Evolutionary conservation across 1,140 invertebrate genomes (phyloP), one percentile per base, ranked within the genome.

Genomic region (Akabosia matsudoensis): DNA sequence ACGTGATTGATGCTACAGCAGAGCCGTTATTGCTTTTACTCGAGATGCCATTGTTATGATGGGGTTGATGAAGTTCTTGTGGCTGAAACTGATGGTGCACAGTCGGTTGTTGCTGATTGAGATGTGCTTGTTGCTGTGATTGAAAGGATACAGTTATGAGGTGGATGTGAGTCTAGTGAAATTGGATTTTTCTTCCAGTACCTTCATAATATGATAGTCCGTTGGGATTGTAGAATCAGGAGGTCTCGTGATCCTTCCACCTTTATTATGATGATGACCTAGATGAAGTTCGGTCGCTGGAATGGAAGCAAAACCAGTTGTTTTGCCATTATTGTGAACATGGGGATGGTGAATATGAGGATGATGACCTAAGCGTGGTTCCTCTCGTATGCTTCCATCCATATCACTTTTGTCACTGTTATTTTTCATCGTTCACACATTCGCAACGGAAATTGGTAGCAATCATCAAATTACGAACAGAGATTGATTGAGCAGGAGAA

Each of bases 361-460:
- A 37, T 34, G 31, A 33, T 81, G 78, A 28, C 74, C 76, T 67
- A 67, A 30, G 61, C 54, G 10, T n/a, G 33, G 56, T 37, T 54
- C 74, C 37, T 78, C 77, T 45, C 80, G 26, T 64, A 79, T 76
- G 37, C 80, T 81, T 71, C 79, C 80, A 33, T 79, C 79, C 80
- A 81, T 79, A 77, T 81, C 80, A 75, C 80, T 81, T 76, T 79
- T 81, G 56, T 81, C 80, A 77, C 80, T 81, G 76, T 22, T 64
- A 14, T 22, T 10, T 10, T 22, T 64, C 26, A 31, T 30, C 26
- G 18, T n/a, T n/a, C n/a, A n/a, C n/a, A n/a, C n/a, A n/a, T n/a
- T n/a, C 3, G 67, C 18, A 34, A 70, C 28, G 30, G 33, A 7
- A 34, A 61, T 45, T 45, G 37, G 37, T 18, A 45, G 37, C 37